Conservation (phyloP, 2,888 invertebrate genomes). For the Drosophila borborema region DNA sequence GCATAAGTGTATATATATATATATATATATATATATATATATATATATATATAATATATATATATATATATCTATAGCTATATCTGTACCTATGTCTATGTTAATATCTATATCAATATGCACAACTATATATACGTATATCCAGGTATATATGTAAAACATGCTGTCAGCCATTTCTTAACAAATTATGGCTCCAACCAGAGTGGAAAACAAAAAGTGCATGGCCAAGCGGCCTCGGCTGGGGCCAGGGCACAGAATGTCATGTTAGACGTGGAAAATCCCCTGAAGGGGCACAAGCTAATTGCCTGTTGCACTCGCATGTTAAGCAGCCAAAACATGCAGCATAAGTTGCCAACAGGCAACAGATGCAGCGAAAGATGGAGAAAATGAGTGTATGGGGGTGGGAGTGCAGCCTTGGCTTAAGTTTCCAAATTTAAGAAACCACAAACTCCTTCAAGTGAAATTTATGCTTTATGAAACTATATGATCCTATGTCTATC, state of each 20-base stretch:
- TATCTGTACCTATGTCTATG: background rate
- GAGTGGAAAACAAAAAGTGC: background rate
- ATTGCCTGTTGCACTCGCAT: slow-evolving; percentile 24
- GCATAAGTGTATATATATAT: background rate
- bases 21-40: too few relatives aligned
- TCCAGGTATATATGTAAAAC: too few relatives aligned
- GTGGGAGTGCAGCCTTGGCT: background rate
- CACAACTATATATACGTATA: background rate
- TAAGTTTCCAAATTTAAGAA: background rate
- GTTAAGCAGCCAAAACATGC: slow-evolving; percentile 26
- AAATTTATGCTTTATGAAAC: background rate
- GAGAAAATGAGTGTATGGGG: too few relatives aligned
- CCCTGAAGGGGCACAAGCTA: slow-evolving; percentile 1
- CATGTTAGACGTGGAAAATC: slow-evolving; percentile 6
- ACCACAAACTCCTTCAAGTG: background rate
- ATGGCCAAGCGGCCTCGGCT: background rate
- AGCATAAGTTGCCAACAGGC: slow-evolving; percentile 8
- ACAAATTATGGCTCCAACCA: background rate
- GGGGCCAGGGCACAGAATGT: background rate
- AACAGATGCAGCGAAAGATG: background rate
- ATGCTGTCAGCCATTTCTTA: background rate
- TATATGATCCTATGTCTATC: background rate
- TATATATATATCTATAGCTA: background rate
- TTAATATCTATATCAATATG: background rate
- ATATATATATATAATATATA: too few relatives aligned